Evolutionary conservation across 2,797 vertebrate species (phyloP).

Genomic region (Chloroceryle amazona): DNA sequence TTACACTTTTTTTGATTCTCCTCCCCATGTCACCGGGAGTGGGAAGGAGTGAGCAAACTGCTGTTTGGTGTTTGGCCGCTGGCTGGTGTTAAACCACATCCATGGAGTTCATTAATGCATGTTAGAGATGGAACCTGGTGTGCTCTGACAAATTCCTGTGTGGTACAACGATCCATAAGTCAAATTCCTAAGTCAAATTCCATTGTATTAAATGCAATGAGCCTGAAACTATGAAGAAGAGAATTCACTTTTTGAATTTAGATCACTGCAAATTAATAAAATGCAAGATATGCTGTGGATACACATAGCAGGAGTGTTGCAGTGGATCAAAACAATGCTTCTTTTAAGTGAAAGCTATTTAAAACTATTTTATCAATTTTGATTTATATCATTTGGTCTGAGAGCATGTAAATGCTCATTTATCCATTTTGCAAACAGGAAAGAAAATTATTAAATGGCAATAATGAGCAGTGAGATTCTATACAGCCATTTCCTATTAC

Average conservation of each 20-base stretch:
- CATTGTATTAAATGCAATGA: neutral
- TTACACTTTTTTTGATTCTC: neutral
- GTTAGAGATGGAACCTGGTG: neutral
- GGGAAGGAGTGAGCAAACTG: neutral
- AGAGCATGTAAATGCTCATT: neutral
- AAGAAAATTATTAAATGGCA: conserved; percentile 14
- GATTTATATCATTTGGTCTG: neutral
- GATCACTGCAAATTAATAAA: too few relatives aligned
- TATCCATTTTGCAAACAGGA: neutral
- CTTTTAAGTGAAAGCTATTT: neutral
- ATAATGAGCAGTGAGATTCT: conserved; percentile 17
- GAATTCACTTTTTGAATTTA: neutral
- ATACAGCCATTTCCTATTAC: conserved; percentile 27
- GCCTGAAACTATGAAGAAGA: neutral
- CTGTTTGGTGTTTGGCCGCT: neutral
- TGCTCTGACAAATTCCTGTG: neutral
- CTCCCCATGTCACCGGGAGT: too few relatives aligned
- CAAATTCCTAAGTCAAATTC: neutral
- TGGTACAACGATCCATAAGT: neutral
- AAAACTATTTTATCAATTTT: conserved; percentile 9
- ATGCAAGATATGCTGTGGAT: neutral
- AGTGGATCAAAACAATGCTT: neutral
- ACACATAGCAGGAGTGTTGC: neutral
- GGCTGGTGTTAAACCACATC: neutral
- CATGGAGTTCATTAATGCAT: rapidly evolving